Conservation (phyloP, 2,113 vertebrate species). For the Xiphophorus couchianus region DNA sequence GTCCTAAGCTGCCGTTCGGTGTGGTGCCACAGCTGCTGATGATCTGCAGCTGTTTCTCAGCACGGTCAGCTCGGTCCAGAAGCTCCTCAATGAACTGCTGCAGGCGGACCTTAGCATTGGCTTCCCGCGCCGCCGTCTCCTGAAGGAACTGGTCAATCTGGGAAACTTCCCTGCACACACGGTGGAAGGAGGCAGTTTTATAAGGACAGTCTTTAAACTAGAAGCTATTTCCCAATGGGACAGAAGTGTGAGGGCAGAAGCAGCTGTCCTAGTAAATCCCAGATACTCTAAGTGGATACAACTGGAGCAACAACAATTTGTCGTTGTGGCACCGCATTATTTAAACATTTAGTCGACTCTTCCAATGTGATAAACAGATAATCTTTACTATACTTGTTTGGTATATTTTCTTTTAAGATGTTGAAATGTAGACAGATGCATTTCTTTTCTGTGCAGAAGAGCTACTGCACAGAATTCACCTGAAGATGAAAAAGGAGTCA, state of each 20-base stretch:
- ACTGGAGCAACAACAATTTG: neutral
- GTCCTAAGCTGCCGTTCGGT: constrained; percentile 91
- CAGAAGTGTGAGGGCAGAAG: neutral
- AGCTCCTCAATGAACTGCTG: constrained; percentile 99
- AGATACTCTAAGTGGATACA: neutral
- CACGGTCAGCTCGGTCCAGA: constrained; percentile 93
- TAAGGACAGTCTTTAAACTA: neutral
- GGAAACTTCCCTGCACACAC: constrained; percentile 87
- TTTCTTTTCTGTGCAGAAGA: constrained; percentile 3
- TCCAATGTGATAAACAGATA: neutral
- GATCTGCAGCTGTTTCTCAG: constrained; percentile 96
- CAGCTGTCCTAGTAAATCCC: neutral
- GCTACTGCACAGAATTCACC: constrained; percentile 24
- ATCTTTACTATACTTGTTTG: neutral
- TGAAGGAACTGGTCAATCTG: constrained; percentile 98
- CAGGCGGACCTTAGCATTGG: constrained; percentile 94
- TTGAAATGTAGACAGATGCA: neutral
- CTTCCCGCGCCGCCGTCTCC: constrained; percentile 94
- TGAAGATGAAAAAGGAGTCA: constrained; percentile 26
- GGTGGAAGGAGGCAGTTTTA: neutral
- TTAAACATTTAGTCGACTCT: neutral
- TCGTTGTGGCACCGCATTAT: neutral
- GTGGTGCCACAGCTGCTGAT: constrained; percentile 97
- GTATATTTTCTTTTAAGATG: neutral
- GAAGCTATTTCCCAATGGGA: neutral